These are phyloP conservation scores for Drosophila fungiperda DNA, from an alignment of 2,888 invertebrate species.

Conservation along the genomic window DNA sequence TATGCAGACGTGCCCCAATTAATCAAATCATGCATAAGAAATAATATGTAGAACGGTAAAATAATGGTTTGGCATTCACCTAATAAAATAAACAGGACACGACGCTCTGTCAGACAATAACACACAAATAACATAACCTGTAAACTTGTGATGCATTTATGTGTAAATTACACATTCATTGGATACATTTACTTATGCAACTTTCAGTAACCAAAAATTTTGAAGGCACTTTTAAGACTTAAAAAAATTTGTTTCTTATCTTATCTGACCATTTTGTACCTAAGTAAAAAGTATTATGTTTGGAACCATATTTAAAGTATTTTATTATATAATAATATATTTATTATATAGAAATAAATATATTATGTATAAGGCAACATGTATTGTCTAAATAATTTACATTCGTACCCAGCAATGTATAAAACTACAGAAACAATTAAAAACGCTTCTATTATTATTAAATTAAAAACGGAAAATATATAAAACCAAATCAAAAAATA, in stretches of 20 bases:
- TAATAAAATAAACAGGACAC: conserved; percentile 60
- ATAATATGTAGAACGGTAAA: conserved; percentile 43
- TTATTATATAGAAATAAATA: background rate
- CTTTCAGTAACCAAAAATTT: background rate
- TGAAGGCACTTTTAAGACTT: background rate
- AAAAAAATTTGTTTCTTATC: background rate
- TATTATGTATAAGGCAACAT: background rate
- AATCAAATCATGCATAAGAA: background rate
- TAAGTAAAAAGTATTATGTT: background rate
- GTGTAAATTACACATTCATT: background rate
- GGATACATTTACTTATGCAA: conserved; percentile 6
- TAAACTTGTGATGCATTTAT: conserved; percentile 56
- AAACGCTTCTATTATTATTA: background rate
- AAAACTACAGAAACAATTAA: background rate
- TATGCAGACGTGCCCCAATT: conserved; percentile 17
- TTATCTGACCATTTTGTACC: background rate
- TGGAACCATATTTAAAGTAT: background rate
- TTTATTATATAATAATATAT: background rate
- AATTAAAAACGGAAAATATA: background rate
- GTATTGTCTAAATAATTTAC: background rate
- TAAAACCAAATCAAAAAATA: background rate
- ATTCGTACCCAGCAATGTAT: background rate
- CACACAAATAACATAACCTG: conserved; percentile 37
- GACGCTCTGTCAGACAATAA: conserved; percentile 53
- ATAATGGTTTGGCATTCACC: conserved; percentile 20